A percentile compares a stretch with the other conserved stretches of the same genome.
phyloP scores from a whole-genome alignment of 2,797 vertebrate species.

The Trematomus bernacchii region DNA sequence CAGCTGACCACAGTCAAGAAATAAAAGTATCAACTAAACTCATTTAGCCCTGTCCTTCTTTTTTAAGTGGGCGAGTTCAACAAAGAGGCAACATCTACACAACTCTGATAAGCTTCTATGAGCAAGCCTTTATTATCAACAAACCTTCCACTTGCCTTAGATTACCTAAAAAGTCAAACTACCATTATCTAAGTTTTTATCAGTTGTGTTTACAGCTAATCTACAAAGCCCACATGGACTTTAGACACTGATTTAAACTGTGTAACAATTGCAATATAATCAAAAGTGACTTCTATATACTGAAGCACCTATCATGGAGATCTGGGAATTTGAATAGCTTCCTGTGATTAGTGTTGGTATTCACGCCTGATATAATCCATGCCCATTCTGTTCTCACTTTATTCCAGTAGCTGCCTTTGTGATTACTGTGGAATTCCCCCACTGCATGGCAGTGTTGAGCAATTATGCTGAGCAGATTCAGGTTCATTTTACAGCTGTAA shows the following conservation, averaged over 20 bases:
- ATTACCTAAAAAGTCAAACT: not conserved
- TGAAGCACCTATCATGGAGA: not conserved
- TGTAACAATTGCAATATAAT: not conserved
- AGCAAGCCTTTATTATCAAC: slow-evolving; percentile 1
- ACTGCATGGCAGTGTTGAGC: slow-evolving; percentile 33
- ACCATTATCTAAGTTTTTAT: not conserved
- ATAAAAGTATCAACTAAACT: slow-evolving; percentile 61
- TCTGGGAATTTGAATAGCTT: not conserved
- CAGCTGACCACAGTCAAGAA: slow-evolving; percentile 44
- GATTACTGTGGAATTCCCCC: slow-evolving; percentile 2
- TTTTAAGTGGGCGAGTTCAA: slow-evolving; percentile 24
- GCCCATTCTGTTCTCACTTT: not conserved
- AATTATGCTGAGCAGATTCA: slow-evolving; percentile 1
- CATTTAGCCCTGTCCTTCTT: slow-evolving; percentile 33
- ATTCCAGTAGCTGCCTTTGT: not conserved
- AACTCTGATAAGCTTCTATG: slow-evolving; percentile 63
- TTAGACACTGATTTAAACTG: not conserved
- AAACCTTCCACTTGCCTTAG: slow-evolving; percentile 32
- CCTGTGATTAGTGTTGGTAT: not conserved
- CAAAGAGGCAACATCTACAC: not conserved
- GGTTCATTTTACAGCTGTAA: not conserved
- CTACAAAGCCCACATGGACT: not conserved
- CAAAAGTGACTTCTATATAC: not conserved
- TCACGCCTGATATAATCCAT: not conserved
- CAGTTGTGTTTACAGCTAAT: not conserved